Evolutionary conservation across 1,140 invertebrate species (phyloP).

Genomic region (Diachasmimorpha longicaudata): DNA sequence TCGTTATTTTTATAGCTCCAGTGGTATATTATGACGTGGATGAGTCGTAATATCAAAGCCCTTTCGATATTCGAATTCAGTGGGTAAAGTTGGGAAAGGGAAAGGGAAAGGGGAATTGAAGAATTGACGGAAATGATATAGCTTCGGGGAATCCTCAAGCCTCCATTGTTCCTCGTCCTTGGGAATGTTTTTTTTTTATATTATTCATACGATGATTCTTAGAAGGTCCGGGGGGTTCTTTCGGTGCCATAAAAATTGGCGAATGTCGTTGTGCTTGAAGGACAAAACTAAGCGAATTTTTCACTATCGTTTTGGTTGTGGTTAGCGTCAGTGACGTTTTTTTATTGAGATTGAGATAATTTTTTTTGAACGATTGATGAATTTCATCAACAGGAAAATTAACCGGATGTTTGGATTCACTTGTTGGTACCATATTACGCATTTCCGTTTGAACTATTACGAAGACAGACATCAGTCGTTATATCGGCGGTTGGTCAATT

Average conservation of each 20-base stretch:
- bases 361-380: too few relatives aligned
- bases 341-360: neutral
- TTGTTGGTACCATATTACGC: slow-evolving; percentile 34
- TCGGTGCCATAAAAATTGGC: neutral
- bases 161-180: slow-evolving; percentile 26
- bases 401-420: neutral
- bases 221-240: neutral
- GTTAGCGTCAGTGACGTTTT: neutral
- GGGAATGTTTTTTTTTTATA: neutral
- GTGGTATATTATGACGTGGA: neutral
- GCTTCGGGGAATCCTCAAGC: slow-evolving; percentile 19
- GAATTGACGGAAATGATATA: slow-evolving; percentile 7
- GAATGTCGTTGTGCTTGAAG: neutral
- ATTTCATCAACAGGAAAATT: too few relatives aligned
- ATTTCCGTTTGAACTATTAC: slow-evolving; percentile 42
- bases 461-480: slow-evolving; percentile 34
- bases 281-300: neutral
- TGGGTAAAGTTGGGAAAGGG: neutral
- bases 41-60: neutral
- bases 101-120: neutral
- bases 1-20: neutral
- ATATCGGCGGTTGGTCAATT: slow-evolving; percentile 48
- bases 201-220: slow-evolving; percentile 13
- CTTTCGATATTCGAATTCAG: neutral
- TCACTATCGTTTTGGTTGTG: neutral